Base-by-base conservation (phyloP, 1,140 invertebrate genomes). In the Tetramorium parvispinum region DNA sequence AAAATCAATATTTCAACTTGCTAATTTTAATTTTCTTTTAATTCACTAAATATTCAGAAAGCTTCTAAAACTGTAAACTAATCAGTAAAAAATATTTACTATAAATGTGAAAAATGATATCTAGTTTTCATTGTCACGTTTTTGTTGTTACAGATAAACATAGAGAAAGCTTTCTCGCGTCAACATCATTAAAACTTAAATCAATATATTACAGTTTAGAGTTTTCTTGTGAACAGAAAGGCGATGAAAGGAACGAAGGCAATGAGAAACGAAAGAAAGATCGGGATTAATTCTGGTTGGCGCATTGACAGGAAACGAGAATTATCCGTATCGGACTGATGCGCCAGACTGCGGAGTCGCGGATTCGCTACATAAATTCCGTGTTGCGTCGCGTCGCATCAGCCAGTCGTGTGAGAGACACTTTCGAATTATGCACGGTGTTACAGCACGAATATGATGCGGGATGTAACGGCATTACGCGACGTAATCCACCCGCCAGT, bases 361-460 rank as follows among this genome's bases (percentile, higher is more conserved):
- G 53, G 85, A 83, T 85, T 71, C 87, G 76, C 75, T 53, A 75
- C 81, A 87, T 90, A 89, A 89, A 90, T 89, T 81, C 85, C 73
- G 10, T 73, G 32, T 49, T 24, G 10, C 75, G 27, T 21, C 53
- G 40, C 65, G 66, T 24, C 21, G 21, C 43, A n/a, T 16, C 65
- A 43, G 46, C 46, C 57, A 65, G 46, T 78, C 77, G 49, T 32
- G 43, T 77, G 53, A 85, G 78, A 87, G 65, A 71, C 51, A 65
- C 78, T 51, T 82, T 83, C 59, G 43, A 85, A 77, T 73, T 73
- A 82, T 73, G 27, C 66, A 82, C 51, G 40, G 18, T 68, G 37
- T 59, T 82, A 59, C 53, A 13, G 53, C 53, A 53, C 3, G 18
- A 63, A 43, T 46, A 13, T 18, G 53, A 82, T 21, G 43, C 43